Conservation (phyloP, 2,797 vertebrate species). For the Vireo griseus region DNA sequence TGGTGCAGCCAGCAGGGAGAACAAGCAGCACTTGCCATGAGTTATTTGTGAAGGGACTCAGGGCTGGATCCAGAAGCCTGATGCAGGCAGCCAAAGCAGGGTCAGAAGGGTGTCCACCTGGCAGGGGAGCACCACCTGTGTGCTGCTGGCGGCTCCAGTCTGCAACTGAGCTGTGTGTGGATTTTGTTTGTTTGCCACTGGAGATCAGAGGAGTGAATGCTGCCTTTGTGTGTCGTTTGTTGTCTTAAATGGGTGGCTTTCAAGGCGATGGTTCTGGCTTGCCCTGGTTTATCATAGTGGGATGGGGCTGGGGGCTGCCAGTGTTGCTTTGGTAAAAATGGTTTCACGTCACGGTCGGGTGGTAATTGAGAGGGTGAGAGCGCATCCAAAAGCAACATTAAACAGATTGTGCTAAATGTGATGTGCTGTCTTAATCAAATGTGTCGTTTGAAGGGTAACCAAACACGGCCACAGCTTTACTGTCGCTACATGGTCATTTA, state of each 20-base stretch:
- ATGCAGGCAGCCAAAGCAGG: neutral
- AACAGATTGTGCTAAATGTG: neutral
- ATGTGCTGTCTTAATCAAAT: neutral
- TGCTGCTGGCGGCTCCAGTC: neutral
- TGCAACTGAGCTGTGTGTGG: fast-evolving
- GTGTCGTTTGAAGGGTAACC: neutral
- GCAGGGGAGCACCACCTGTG: neutral
- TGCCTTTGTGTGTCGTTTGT: neutral
- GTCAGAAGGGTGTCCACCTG: neutral
- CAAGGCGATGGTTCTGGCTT: fast-evolving
- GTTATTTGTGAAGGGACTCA: neutral
- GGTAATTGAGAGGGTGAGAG: neutral
- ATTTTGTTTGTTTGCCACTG: neutral
- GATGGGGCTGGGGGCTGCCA: neutral
- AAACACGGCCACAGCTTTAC: neutral
- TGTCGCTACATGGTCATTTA: slow-evolving; percentile 12
- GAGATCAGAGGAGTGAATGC: neutral
- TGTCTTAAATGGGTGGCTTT: neutral
- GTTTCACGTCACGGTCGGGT: neutral
- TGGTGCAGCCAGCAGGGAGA: neutral
- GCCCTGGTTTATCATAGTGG: neutral
- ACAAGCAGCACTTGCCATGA: neutral
- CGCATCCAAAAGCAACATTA: neutral
- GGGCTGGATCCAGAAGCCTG: neutral
- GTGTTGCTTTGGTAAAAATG: neutral